Percentiles rank a stretch among this genome's conserved stretches.
Conservation (phyloP, 2,888 invertebrate genomes). For the Chloromyia formosa region DNA sequence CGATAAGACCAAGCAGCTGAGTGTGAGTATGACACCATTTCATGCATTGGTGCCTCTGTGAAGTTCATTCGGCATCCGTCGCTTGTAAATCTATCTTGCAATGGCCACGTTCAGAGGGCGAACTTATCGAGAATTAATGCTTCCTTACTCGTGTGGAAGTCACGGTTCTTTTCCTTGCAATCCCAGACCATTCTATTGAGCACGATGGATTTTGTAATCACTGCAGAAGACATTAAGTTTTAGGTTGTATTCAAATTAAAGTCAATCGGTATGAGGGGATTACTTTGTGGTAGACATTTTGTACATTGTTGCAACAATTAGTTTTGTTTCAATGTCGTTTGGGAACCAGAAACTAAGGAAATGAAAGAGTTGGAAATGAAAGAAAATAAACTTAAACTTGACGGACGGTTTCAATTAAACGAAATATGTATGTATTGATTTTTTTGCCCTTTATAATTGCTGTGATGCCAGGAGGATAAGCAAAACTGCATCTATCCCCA, state of each 20-base stretch:
- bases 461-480: too few species aligned
- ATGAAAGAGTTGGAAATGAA: too few species aligned
- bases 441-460: too few species aligned
- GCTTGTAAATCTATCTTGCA: background rate
- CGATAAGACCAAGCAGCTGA: background rate
- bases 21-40: background rate
- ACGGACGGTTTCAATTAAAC: too few species aligned
- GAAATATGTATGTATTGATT: too few species aligned
- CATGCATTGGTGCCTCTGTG: background rate
- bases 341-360: too few species aligned
- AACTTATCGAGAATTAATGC: background rate
- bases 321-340: too few species aligned
- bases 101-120: background rate
- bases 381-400: too few species aligned
- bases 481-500: too few species aligned
- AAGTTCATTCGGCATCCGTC: background rate
- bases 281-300: background rate
- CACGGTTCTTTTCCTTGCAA: background rate
- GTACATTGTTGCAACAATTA: slow-evolving; percentile 23
- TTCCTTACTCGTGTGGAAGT: background rate
- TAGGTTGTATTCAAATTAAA: slow-evolving; percentile 11
- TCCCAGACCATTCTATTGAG: background rate
- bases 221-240: background rate
- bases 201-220: background rate
- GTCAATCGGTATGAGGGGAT: background rate